phyloP scores from a whole-genome alignment of 1,140 invertebrate species.

The Drosophila takahashii region DNA sequence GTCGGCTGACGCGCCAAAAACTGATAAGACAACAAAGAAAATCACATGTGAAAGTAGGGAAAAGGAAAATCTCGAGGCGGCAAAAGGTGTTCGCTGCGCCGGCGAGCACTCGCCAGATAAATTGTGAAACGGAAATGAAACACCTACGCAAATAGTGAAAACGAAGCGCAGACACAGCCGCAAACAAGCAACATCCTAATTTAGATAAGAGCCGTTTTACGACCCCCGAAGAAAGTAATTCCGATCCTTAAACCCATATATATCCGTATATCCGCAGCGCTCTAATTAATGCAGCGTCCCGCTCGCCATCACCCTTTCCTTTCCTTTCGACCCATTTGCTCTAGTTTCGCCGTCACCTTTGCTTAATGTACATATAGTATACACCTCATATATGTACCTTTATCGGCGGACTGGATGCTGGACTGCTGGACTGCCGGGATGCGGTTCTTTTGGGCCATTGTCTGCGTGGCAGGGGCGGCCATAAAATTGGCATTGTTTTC shows the following conservation, averaged over 20 bases:
- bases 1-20: constrained; percentile 43
- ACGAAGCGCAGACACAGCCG: constrained; percentile 75
- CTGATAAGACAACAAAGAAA: constrained; percentile 68
- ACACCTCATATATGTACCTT: neutral
- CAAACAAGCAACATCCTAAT: constrained; percentile 83
- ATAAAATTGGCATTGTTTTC: constrained; percentile 82
- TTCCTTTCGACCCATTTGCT: constrained; percentile 36
- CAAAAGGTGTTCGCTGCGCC: constrained; percentile 62
- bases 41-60: constrained; percentile 73
- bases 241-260: constrained; percentile 11
- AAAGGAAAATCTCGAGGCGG: constrained; percentile 41
- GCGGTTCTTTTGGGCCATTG: constrained; percentile 43
- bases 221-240: constrained; percentile 66
- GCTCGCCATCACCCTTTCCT: constrained; percentile 25
- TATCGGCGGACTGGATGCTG: constrained; percentile 15
- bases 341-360: constrained; percentile 68
- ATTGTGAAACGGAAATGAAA: constrained; percentile 84
- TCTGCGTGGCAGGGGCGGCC: constrained; percentile 58
- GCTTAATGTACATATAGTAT: neutral
- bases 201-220: constrained; percentile 82
- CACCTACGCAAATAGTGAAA: constrained; percentile 82
- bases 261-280: constrained; percentile 36
- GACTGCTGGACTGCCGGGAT: constrained; percentile 30
- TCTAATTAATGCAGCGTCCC: constrained; percentile 76
- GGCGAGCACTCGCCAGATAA: constrained; percentile 51